Evolutionary conservation across 2,113 vertebrate genomes (phyloP).

Genomic region (Dipodomys spectabilis): DNA sequence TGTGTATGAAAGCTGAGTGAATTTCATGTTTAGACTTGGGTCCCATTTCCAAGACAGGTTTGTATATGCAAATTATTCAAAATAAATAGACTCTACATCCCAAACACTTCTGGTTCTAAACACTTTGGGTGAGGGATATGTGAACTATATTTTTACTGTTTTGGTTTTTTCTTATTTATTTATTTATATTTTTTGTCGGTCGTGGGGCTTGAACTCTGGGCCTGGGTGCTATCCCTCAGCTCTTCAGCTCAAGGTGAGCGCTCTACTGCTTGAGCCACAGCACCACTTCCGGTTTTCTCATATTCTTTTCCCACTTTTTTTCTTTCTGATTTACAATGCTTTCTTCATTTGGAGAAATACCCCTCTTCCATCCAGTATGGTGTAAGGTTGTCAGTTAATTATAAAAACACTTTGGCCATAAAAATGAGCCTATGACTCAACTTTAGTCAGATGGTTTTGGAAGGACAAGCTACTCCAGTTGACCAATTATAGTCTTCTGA

Average conservation of each 20-base stretch:
- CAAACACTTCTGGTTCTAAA: background rate
- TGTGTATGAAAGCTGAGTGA: background rate
- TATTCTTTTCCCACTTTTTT: background rate
- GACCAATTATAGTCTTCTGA: background rate
- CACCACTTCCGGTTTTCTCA: background rate
- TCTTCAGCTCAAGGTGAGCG: too few species aligned
- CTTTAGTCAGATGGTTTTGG: background rate
- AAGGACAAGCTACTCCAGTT: background rate
- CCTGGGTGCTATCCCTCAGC: too few species aligned
- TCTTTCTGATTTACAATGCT: background rate
- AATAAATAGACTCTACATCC: background rate
- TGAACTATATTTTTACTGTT: background rate
- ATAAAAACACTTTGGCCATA: background rate
- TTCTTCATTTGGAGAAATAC: background rate
- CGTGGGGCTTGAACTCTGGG: too few species aligned
- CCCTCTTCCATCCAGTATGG: background rate
- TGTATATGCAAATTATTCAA: background rate
- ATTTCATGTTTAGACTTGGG: background rate
- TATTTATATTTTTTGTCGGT: too few species aligned
- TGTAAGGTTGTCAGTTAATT: background rate
- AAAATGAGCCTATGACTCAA: background rate
- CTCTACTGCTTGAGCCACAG: too few species aligned
- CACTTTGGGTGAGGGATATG: background rate
- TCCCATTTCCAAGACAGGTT: background rate
- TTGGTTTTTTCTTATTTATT: background rate